Conservation (phyloP, 2,113 vertebrate genomes). For the Hippopotamus amphibius region DNA sequence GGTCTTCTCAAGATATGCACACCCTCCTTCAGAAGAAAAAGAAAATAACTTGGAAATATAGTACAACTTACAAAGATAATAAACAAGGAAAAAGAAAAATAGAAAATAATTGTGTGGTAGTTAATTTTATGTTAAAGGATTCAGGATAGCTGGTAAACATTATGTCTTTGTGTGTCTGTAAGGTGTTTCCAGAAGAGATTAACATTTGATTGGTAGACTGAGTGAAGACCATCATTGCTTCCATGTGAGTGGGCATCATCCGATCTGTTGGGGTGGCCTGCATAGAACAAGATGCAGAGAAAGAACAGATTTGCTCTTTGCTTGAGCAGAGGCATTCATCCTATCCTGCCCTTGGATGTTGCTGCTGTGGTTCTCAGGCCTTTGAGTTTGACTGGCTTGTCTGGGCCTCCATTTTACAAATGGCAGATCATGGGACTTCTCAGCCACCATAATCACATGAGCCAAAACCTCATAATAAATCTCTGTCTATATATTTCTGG, state of each 20-base stretch:
- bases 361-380: not conserved
- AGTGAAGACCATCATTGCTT: not conserved
- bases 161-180: not conserved
- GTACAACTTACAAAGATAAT: not conserved
- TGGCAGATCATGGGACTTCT: not conserved
- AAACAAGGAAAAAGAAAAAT: not conserved
- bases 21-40: not conserved
- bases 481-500: not conserved
- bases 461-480: not conserved
- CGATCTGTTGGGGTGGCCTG: not conserved
- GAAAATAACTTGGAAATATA: not conserved
- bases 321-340: not conserved
- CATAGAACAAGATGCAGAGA: not conserved
- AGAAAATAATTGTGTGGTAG: not conserved
- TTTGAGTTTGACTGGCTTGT: not conserved
- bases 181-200: not conserved
- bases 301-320: not conserved
- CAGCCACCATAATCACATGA: not conserved
- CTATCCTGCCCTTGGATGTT: not conserved
- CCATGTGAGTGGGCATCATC: not conserved
- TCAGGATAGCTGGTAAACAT: not conserved
- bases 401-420: not conserved
- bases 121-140: not conserved
- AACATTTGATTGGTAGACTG: not conserved
- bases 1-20: not conserved